phyloP scores from a whole-genome alignment of 2,888 invertebrate genomes.

The Drosophila melanosoma region DNA sequence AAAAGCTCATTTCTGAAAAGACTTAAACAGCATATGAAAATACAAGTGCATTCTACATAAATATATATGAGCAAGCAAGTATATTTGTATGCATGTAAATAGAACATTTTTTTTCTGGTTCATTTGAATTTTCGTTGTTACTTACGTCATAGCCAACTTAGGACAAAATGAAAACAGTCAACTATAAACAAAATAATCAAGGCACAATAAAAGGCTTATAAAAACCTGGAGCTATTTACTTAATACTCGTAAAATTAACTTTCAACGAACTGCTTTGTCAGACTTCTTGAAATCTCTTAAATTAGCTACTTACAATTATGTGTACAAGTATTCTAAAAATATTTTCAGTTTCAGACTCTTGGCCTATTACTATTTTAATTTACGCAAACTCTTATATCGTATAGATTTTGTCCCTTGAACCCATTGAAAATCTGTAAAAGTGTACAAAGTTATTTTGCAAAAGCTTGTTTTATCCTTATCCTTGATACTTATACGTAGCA shows the following conservation, averaged over 20 bases:
- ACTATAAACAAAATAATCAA: conserved; percentile 1
- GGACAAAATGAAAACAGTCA: conserved; percentile 13
- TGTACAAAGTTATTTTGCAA: neutral
- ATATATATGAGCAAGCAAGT: neutral
- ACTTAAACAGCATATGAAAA: conserved; percentile 12
- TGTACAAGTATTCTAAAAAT: too few species aligned
- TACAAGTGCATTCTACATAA: neutral
- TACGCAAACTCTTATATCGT: neutral
- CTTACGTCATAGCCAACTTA: conserved; percentile 55
- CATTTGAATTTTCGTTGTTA: conserved; percentile 46
- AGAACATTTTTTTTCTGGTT: conserved; percentile 8
- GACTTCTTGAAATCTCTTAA: neutral
- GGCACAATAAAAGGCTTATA: neutral
- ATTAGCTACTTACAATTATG: neutral
- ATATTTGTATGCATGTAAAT: neutral
- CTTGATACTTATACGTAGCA: neutral
- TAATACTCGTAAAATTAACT: neutral
- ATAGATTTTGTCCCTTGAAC: neutral
- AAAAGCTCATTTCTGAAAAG: conserved; percentile 37
- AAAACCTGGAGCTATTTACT: neutral
- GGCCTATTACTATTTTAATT: neutral
- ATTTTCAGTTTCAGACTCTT: neutral
- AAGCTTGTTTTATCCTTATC: neutral
- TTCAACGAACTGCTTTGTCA: neutral
- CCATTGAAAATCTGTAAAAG: neutral